phyloP scores from a whole-genome alignment of 2,888 invertebrate genomes.

The Portevinia maculata region DNA sequence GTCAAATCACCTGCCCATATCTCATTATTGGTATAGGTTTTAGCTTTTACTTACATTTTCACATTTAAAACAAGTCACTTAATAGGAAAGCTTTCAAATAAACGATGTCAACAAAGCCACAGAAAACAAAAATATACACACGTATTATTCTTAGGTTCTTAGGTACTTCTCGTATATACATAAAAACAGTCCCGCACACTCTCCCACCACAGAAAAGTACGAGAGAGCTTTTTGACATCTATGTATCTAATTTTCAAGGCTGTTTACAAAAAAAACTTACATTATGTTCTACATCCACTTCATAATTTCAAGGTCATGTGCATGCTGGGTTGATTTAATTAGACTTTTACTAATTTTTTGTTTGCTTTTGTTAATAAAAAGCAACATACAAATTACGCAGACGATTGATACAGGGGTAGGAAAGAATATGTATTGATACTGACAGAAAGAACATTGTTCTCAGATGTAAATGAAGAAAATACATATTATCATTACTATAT shows the following conservation, averaged over 20 bases:
- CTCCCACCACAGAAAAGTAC: too few species aligned
- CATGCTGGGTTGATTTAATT: slow-evolving; percentile 39
- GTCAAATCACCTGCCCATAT: too few species aligned
- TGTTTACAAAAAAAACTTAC: slow-evolving; percentile 58
- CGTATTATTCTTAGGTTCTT: not conserved
- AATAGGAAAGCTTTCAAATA: slow-evolving; percentile 12
- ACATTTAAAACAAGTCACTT: slow-evolving; percentile 1
- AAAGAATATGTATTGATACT: too few species aligned
- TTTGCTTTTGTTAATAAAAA: not conserved
- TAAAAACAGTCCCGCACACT: not conserved
- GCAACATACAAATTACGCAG: too few species aligned
- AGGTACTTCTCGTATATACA: not conserved
- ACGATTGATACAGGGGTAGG: too few species aligned
- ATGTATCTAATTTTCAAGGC: slow-evolving; percentile 55
- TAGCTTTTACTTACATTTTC: slow-evolving; percentile 43
- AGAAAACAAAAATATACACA: not conserved
- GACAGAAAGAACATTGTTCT: too few species aligned
- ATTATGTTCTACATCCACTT: slow-evolving; percentile 28
- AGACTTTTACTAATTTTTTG: too few species aligned
- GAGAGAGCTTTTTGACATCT: slow-evolving; percentile 20
- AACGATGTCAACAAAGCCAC: slow-evolving; percentile 51
- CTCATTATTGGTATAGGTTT: not conserved
- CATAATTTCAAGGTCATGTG: slow-evolving; percentile 55
- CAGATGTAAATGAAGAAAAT: too few species aligned
- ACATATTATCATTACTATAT: too few species aligned